phyloP scores from a whole-genome alignment of 2,888 invertebrate genomes.

The Endomychus coccineus region DNA sequence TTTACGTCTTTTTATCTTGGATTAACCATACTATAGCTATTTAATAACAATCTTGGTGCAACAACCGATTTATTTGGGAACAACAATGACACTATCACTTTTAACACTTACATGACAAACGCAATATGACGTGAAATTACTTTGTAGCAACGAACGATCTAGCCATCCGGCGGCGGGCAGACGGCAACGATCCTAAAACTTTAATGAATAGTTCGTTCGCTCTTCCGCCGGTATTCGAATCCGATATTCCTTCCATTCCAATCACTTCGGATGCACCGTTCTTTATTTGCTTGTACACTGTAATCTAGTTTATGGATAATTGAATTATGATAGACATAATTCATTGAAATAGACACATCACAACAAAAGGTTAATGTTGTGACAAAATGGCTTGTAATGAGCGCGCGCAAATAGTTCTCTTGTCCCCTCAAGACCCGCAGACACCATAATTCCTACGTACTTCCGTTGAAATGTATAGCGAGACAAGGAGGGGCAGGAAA shows the following conservation, averaged over 20 bases:
- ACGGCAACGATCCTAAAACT: conserved; percentile 11
- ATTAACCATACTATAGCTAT: conserved; percentile 30
- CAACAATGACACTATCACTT: conserved; percentile 26
- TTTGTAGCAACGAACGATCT: conserved; percentile 23
- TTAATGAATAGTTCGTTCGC: conserved; percentile 18
- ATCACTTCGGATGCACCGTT: conserved; percentile 12
- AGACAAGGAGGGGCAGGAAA: conserved; percentile 14
- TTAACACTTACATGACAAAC: conserved; percentile 29
- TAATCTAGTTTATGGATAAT: conserved; percentile 26
- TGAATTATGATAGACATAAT: conserved; percentile 37
- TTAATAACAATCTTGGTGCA: conserved; percentile 4
- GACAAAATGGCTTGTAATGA: conserved; percentile 44
- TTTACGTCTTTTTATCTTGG: conserved; percentile 49
- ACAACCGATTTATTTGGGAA: conserved; percentile 17
- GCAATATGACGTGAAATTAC: conserved; percentile 29
- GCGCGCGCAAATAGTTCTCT: conserved; percentile 31
- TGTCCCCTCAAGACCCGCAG: conserved; percentile 14
- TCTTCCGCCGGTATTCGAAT: conserved; percentile 10
- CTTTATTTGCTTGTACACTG: conserved; percentile 17
- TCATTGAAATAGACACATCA: conserved; percentile 41
- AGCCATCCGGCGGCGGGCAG: conserved; percentile 21
- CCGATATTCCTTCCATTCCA: conserved; percentile 15
- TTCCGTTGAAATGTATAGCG: conserved; percentile 20
- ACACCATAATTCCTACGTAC: conserved; percentile 17
- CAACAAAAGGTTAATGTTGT: conserved; percentile 47